Base-by-base conservation (phyloP, 23 tunicate species). In the Clavelina lepadiformis region DNA sequence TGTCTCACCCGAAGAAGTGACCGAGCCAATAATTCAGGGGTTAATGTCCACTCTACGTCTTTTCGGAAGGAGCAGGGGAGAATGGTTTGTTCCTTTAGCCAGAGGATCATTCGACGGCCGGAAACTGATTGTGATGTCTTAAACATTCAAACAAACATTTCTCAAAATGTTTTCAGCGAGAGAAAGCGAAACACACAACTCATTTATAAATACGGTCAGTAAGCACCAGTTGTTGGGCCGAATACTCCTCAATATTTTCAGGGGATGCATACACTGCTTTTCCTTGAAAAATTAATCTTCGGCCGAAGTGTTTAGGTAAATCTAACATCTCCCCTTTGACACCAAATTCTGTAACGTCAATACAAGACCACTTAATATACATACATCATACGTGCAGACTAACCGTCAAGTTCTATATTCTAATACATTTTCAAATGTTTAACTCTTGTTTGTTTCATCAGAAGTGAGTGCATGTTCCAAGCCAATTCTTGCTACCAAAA, bases 241-340 rank as follows among this genome's bases (percentile, higher is more conserved):
- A 71, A 56, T 46, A 59, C 61, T 83, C 77, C 41, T 67, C 76
- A 25, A 83, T 49, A 68, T 83, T 83, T 50, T 83, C 82, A 8
- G 91, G 91, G 6, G 91, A 83, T 1, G 91, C 91, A 51, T 83
- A 83, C 20, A 67, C 70, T 2, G 91, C 91, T 69, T 67, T 61
- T 3, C 31, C 27, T 33, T 67, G 60, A 2, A 31, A 24, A 0
- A 83, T 49, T 21, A 83, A 33, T 5, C 26, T 7, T 30, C 91
- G 53, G 0, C 73, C 71, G 20, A 75, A 32, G 5, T 31, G 51
- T 44, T 68, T 83, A 7, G 82, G 86, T 13, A 83, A 51, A 0
- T 27, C 29, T 1, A 83, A 35, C 57, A 83, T 44, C 53, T 83
- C 91, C 22, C 91, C 91, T 28, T 33, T 0, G n/a, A 76, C 77